Conservation (phyloP, 92 coral and sea anemone species). For the Porites evermanni region DNA sequence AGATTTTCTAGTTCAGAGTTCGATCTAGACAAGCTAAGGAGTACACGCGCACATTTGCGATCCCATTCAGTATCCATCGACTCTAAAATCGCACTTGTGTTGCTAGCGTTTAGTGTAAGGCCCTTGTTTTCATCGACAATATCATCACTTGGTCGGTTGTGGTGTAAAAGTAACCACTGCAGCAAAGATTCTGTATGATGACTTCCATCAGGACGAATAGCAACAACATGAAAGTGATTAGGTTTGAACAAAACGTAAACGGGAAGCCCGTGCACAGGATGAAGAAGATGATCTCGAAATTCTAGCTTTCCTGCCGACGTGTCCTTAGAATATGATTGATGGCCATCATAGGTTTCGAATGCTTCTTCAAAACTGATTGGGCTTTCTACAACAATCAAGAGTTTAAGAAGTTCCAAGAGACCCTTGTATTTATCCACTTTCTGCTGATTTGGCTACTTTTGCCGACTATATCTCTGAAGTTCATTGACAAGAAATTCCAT, state of each 20-base stretch:
- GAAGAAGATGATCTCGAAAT: conserved; percentile 51
- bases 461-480: conserved; percentile 20
- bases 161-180: neutral
- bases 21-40: conserved; percentile 41
- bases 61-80: conserved; percentile 46
- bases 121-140: neutral
- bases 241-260: conserved; percentile 34
- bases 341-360: conserved; percentile 44
- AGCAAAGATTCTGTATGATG: conserved; percentile 33
- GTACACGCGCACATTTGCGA: conserved; percentile 43
- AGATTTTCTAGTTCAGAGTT: conserved; percentile 32
- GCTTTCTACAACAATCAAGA: conserved; percentile 16
- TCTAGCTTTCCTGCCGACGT: conserved; percentile 45
- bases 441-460: conserved; percentile 13
- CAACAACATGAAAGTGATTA: conserved; percentile 11
- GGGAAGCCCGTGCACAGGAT: conserved; percentile 50
- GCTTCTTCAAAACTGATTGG: conserved; percentile 47
- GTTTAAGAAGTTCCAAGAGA: conserved; percentile 42
- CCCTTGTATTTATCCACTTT: conserved; percentile 32
- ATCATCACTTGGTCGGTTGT: conserved; percentile 1
- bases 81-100: conserved; percentile 35
- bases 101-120: conserved; percentile 20
- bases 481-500: neutral
- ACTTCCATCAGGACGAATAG: conserved; percentile 54
- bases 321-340: conserved; percentile 15